phyloP scores from a whole-genome alignment of 2,113 vertebrate species.

The Crotophaga sulcirostris region DNA sequence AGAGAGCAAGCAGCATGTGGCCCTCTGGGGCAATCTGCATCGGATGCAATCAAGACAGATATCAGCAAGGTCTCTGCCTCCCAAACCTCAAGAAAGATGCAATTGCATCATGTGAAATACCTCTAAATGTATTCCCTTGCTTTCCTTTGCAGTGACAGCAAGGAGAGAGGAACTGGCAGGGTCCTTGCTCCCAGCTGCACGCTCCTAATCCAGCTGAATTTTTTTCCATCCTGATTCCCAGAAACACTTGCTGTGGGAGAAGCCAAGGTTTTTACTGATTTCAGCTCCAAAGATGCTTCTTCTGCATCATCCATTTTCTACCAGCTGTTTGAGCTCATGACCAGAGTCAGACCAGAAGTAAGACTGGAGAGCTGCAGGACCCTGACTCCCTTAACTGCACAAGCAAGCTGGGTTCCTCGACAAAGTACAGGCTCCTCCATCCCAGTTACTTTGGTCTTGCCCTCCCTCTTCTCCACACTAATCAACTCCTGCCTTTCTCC shows the following conservation, averaged over 20 bases:
- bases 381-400: not conserved
- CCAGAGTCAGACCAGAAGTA: not conserved
- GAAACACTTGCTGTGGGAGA: not conserved
- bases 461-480: not conserved
- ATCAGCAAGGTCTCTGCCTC: not conserved
- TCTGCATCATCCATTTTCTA: not conserved
- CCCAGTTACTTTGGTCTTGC: not conserved
- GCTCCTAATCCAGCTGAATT: not conserved
- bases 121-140: not conserved
- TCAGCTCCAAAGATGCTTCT: not conserved
- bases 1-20: not conserved
- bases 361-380: not conserved
- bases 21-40: not conserved
- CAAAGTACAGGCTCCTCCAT: not conserved
- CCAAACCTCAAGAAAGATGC: not conserved
- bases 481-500: not conserved
- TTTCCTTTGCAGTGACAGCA: not conserved
- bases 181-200: conserved; percentile 2
- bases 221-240: not conserved
- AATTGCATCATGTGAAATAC: not conserved
- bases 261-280: not conserved
- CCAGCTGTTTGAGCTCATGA: not conserved
- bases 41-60: not conserved
- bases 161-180: not conserved
- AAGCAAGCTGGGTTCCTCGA: not conserved